These are phyloP conservation scores for Neoitamus cyanurus DNA, from an alignment of 2,888 invertebrate genomes.

Conservation along the genomic window DNA sequence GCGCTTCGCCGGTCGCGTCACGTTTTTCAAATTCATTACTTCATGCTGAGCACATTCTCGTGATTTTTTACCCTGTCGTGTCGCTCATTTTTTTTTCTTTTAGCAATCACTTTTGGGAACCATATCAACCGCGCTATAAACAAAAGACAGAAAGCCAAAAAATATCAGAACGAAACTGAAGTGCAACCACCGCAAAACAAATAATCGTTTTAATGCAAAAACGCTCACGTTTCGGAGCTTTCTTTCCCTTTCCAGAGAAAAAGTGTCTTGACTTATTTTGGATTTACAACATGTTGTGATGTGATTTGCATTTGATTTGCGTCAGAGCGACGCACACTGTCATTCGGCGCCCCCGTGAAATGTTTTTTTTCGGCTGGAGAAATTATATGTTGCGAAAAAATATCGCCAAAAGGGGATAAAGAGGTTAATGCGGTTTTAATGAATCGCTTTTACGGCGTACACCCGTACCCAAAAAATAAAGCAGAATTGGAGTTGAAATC, in stretches of 20 bases:
- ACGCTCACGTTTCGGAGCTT: background rate
- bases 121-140: background rate
- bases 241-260: background rate
- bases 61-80: background rate
- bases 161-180: background rate
- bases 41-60: slow-evolving; percentile 11
- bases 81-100: background rate
- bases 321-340: background rate
- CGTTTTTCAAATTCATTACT: slow-evolving; percentile 11
- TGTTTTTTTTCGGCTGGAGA: background rate
- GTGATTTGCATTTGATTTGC: background rate
- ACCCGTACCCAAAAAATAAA: background rate
- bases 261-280: background rate
- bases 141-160: background rate
- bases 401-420: background rate
- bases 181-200: background rate
- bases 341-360: background rate
- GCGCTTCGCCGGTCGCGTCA: background rate
- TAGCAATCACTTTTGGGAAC: background rate
- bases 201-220: background rate
- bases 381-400: background rate
- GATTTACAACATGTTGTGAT: too few relatives aligned
- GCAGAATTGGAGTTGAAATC: background rate
- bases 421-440: background rate
- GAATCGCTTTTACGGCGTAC: background rate